Evolutionary conservation across 2,113 vertebrate species (phyloP).

Genomic region (Empidonax alnorum): DNA sequence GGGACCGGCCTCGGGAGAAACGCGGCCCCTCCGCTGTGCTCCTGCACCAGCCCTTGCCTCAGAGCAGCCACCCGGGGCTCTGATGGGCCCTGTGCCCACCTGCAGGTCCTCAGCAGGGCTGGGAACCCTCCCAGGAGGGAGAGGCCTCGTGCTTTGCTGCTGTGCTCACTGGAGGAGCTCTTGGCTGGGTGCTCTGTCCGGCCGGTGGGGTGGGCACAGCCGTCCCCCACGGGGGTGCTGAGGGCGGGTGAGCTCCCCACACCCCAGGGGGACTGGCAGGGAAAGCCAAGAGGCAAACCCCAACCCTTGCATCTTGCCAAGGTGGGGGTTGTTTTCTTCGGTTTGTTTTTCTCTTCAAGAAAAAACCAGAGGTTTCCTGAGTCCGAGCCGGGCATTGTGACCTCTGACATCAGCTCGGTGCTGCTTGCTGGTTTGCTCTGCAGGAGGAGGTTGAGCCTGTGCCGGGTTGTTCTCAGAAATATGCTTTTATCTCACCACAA

Average conservation of each 20-base stretch:
- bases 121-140: not conserved
- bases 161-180: fast-evolving
- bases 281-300: not conserved
- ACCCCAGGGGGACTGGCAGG: fast-evolving
- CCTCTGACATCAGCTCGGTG: not conserved
- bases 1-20: fast-evolving
- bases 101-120: not conserved
- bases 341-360: not conserved
- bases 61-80: not conserved
- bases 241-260: not conserved
- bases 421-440: not conserved
- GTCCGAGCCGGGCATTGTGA: not conserved
- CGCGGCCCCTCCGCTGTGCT: fast-evolving
- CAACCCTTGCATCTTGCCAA: fast-evolving
- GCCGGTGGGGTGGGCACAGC: not conserved
- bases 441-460: not conserved
- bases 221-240: fast-evolving
- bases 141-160: not conserved
- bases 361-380: not conserved
- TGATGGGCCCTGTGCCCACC: fast-evolving
- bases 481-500: slow-evolving; percentile 42
- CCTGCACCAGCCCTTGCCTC: not conserved
- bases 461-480: not conserved
- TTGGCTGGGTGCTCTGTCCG: no score
- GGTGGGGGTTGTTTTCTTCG: slow-evolving; percentile 10